A percentile compares a stretch with the other conserved stretches of the same genome.
phyloP scores from a whole-genome alignment of 2,113 vertebrate species.

The Zosterops japonicus region DNA sequence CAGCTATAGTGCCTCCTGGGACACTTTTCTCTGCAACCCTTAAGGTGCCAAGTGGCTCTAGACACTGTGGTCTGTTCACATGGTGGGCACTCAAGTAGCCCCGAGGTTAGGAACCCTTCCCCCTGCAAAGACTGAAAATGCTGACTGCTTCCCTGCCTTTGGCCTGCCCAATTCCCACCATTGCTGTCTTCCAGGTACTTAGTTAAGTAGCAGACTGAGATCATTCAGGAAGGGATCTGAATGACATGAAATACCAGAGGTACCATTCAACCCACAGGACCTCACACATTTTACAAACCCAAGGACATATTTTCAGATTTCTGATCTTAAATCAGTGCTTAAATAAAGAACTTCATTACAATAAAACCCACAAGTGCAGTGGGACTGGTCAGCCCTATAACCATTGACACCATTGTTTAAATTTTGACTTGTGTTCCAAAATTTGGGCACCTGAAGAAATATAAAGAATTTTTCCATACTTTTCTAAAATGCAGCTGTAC shows the following conservation, averaged over 20 bases:
- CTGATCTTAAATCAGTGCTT: neutral
- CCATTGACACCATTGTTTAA: neutral
- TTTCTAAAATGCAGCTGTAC: neutral
- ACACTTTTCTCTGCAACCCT: neutral
- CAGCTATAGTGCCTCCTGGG: neutral
- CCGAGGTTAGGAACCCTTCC: neutral
- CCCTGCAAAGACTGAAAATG: neutral
- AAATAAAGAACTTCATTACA: neutral
- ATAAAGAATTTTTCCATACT: neutral
- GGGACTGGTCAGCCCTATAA: neutral
- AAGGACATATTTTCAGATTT: neutral
- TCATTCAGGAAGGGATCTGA: neutral
- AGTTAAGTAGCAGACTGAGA: neutral
- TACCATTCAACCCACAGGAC: neutral
- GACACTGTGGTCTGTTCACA: too few relatives aligned
- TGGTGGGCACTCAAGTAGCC: neutral
- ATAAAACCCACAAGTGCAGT: neutral
- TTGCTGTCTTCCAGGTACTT: neutral
- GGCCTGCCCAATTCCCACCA: neutral
- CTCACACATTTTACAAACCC: neutral
- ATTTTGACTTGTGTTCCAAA: neutral
- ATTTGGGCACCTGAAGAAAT: neutral
- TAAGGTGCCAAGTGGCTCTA: neutral
- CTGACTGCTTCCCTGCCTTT: neutral
- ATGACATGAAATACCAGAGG: neutral